Conservation (phyloP, 2,888 invertebrate genomes). For the Yponomeuta cagnagella region DNA sequence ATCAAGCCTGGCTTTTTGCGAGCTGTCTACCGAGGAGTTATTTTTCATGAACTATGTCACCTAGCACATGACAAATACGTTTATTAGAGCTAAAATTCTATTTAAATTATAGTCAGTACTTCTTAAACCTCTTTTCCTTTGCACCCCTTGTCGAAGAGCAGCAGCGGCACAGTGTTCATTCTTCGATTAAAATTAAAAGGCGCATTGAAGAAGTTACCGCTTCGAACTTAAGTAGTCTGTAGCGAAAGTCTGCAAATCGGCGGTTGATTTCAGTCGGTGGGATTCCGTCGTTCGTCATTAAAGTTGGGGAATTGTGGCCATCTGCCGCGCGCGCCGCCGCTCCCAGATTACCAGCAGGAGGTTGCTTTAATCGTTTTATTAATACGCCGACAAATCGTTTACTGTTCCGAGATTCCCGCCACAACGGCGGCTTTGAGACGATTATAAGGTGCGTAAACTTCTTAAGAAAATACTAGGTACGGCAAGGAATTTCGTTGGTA, state of each 20-base stretch:
- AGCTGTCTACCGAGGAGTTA: background rate
- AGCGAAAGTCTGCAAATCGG: conserved; percentile 61
- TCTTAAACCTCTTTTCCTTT: background rate
- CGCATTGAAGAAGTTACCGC: conserved; percentile 14
- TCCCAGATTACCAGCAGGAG: conserved; percentile 68
- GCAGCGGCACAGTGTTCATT: conserved; percentile 9
- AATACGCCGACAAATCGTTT: conserved; percentile 74
- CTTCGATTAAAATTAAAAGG: conserved; percentile 14
- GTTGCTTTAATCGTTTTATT: conserved; percentile 75
- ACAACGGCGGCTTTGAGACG: conserved; percentile 19
- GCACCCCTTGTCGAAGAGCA: background rate
- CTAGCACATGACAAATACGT: too few species aligned
- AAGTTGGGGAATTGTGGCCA: conserved; percentile 72
- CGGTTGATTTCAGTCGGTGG: conserved; percentile 31
- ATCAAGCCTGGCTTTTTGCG: conserved; percentile 3
- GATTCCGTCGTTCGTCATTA: conserved; percentile 64
- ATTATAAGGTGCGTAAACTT: conserved; percentile 17
- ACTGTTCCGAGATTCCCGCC: conserved; percentile 52
- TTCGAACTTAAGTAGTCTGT: conserved; percentile 33
- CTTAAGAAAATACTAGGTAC: background rate
- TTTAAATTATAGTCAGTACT: too few species aligned
- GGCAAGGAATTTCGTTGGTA: background rate
- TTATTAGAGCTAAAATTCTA: too few species aligned
- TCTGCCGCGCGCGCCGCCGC: conserved; percentile 62
- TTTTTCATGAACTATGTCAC: background rate